Evolutionary conservation across 37 sponge, comb jelly and placozoan species (phyloP), one percentile per base, ranked within the genome.

Genomic region (Diacarnus erythraeanus): DNA sequence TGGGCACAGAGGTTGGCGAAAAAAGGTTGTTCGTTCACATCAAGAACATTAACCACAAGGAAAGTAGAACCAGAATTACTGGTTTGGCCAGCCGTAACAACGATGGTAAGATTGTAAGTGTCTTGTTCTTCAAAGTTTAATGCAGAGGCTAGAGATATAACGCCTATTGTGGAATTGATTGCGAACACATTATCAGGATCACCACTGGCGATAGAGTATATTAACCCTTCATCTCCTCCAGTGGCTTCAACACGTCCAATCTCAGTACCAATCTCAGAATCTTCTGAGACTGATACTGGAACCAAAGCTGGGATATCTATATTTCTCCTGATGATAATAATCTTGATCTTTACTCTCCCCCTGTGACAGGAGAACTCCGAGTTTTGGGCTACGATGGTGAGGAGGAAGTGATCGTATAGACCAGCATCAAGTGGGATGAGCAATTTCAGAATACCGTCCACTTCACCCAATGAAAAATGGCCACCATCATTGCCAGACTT

Each of bases 11-110:
- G 35, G 2, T 70, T 67, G 21, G 69, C 78, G 74, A 92, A 89
- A 36, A 80, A 79, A 18, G 94, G 91, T 23, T 61, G n/a, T 42
- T 89, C 91, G 59, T 93, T 89, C 15, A 87, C 80, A 59, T 89
- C 91, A 5, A 36, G 22, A 0, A 93, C 75, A 8, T 71, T 60
- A 35, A 93, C 41, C 12, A 47, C 29, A 59, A 81, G 89, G 3
- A 51, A 39, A 3, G 82, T 64, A n/a, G 77, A 77, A 8, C 72
- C 82, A 38, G 42, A 59, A 15, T 35, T 3, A 18, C 64, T 75
- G 3, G 69, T 76, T 9, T 25, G 20, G 31, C 5, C 63, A 42
- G 59, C 65, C 20, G 3, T 20, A 18, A 74, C 88, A 47, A 0
- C 61, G 10, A 88, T 29, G 2, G 61, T 63, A n/a, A 88, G 72